Percentiles rank a stretch among this genome's conserved stretches.
Evolutionary conservation across 2,113 vertebrate genomes (phyloP).

Genomic region (Chaenocephalus aceratus): DNA sequence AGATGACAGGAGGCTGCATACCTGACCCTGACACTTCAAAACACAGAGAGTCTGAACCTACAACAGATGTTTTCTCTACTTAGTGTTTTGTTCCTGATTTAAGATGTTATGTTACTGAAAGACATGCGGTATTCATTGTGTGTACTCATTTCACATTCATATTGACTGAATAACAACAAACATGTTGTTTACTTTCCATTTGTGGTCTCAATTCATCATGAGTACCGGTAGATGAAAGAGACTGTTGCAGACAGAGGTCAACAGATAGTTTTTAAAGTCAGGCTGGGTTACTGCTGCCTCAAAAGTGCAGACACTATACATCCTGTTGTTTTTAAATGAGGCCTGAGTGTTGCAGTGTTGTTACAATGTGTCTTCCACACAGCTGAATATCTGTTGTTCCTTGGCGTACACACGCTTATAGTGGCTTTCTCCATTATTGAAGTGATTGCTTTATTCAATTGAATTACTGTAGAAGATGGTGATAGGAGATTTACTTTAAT

Average conservation of each 20-base stretch:
- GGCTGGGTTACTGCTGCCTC: slow-evolving; percentile 6
- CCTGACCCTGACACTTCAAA: slow-evolving; percentile 51
- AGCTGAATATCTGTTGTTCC: slow-evolving; percentile 6
- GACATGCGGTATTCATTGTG: slow-evolving; percentile 19
- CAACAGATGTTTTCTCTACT: slow-evolving; percentile 42
- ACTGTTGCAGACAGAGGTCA: background rate
- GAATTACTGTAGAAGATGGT: background rate
- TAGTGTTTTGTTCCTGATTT: slow-evolving; percentile 18
- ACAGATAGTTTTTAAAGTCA: background rate
- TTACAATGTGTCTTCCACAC: background rate
- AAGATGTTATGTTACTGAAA: slow-evolving; percentile 4
- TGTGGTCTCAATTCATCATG: slow-evolving; percentile 14
- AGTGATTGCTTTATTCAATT: slow-evolving; percentile 2
- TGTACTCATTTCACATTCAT: slow-evolving; percentile 30
- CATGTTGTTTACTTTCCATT: slow-evolving; percentile 32
- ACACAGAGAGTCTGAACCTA: slow-evolving; percentile 30
- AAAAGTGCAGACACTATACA: background rate
- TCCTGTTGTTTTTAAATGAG: slow-evolving; percentile 16
- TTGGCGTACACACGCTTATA: background rate
- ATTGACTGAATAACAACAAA: slow-evolving; percentile 18
- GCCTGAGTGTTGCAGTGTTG: background rate
- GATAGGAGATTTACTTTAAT: background rate
- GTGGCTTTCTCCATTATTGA: background rate
- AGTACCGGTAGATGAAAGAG: slow-evolving; percentile 10
- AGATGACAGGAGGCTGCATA: slow-evolving; percentile 48